phyloP scores from a whole-genome alignment of 2,113 vertebrate genomes.

The Cavia porcellus region DNA sequence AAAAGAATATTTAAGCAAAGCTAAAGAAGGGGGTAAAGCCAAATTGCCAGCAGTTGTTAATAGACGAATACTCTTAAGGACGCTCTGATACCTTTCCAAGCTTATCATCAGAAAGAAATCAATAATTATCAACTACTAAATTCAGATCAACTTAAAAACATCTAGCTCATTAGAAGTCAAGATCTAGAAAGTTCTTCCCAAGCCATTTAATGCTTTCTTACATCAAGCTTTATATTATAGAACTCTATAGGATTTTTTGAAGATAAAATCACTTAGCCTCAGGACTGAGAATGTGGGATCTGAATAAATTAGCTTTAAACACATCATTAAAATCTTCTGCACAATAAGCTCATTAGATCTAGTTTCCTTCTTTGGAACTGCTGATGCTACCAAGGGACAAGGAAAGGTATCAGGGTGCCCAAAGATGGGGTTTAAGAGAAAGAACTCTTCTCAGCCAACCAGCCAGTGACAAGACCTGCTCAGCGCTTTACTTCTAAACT shows the following conservation, averaged over 20 bases:
- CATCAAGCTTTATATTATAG: conserved; percentile 71
- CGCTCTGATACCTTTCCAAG: conserved; percentile 85
- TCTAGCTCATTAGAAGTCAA: conserved; percentile 77
- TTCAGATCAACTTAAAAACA: conserved; percentile 78
- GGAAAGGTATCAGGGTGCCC: conserved; percentile 37
- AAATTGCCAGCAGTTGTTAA: conserved; percentile 81
- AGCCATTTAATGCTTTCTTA: conserved; percentile 76
- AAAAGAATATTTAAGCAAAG: conserved; percentile 81
- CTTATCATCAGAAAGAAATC: conserved; percentile 84
- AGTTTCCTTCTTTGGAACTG: conserved; percentile 70
- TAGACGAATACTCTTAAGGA: conserved; percentile 82
- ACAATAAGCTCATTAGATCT: conserved; percentile 69
- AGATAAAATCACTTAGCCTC: conserved; percentile 66
- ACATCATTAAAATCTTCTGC: conserved; percentile 54
- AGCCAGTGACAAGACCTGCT: conserved; percentile 4
- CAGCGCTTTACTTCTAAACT: conserved; percentile 47
- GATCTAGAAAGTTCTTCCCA: conserved; percentile 73
- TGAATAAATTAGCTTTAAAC: conserved; percentile 73
- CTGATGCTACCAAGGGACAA: conserved; percentile 2
- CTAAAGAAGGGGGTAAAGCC: conserved; percentile 73
- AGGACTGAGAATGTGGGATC: conserved; percentile 71
- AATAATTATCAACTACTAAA: conserved; percentile 76
- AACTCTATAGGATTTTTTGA: conserved; percentile 56
- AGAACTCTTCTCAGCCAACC: conserved; percentile 38
- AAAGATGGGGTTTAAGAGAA: not conserved